Conservation (phyloP, 2,888 invertebrate species). For the Microctonus brassicae region DNA sequence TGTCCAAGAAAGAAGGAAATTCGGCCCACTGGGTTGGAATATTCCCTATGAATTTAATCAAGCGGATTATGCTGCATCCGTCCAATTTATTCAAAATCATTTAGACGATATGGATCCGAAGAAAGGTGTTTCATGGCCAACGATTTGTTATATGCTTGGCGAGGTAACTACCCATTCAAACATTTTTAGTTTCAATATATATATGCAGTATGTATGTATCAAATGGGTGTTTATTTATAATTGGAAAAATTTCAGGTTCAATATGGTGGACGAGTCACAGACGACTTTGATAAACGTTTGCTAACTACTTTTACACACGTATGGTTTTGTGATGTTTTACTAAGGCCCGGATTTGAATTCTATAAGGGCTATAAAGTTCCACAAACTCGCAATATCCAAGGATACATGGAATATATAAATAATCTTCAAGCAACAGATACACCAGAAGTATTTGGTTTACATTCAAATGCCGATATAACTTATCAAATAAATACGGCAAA, state of each 20-base stretch:
- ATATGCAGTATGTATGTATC: too few species aligned
- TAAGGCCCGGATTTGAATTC: constrained; percentile 92
- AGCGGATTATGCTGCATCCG: constrained; percentile 94
- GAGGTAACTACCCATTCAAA: constrained; percentile 73
- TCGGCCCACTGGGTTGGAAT: constrained; percentile 97
- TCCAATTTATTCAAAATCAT: constrained; percentile 97
- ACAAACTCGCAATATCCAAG: constrained; percentile 82
- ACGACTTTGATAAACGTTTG: constrained; percentile 95
- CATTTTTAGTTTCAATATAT: neutral
- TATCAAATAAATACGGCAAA: constrained; percentile 97
- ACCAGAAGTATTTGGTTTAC: constrained; percentile 97
- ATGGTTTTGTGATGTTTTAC: constrained; percentile 93
- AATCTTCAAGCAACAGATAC: constrained; percentile 87
- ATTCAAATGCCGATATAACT: constrained; percentile 96
- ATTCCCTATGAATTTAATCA: constrained; percentile 97
- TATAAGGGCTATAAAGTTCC: constrained; percentile 95
- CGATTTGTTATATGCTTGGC: constrained; percentile 97
- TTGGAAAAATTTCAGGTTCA: constrained; percentile 68
- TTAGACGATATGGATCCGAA: constrained; percentile 97
- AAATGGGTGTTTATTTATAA: too few species aligned
- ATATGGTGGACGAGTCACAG: constrained; percentile 93
- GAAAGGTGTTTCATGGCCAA: constrained; percentile 97
- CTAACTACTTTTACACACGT: constrained; percentile 93
- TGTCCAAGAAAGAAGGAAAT: constrained; percentile 94
- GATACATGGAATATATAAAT: constrained; percentile 89